These are phyloP conservation scores for Larimichthys crocea DNA, from an alignment of 2,113 vertebrate genomes.

Conservation along the genomic window DNA sequence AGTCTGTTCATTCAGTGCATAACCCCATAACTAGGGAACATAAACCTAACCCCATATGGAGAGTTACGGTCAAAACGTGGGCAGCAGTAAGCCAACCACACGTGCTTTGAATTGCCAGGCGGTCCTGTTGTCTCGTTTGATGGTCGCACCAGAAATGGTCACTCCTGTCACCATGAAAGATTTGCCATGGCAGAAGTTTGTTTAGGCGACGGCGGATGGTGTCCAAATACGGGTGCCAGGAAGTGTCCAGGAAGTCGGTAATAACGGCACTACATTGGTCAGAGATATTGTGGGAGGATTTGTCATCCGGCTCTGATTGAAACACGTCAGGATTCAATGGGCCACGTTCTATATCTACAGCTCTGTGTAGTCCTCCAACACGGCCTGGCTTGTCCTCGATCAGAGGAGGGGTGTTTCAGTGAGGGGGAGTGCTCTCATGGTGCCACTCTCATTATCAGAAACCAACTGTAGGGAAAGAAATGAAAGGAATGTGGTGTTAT, in stretches of 20 bases:
- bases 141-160: constrained; percentile 59
- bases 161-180: constrained; percentile 78
- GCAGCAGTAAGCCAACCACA: constrained; percentile 84
- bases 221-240: constrained; percentile 76
- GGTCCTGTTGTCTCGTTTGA: constrained; percentile 67
- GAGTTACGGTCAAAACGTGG: constrained; percentile 79
- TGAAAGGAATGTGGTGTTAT: neutral
- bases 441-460: constrained; percentile 66
- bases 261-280: constrained; percentile 86
- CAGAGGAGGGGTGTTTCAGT: constrained; percentile 60
- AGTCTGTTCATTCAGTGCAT: constrained; percentile 71
- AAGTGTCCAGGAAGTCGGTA: constrained; percentile 68
- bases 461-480: constrained; percentile 60
- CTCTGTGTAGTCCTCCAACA: constrained; percentile 79
- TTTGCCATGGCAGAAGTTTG: constrained; percentile 79
- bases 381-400: constrained; percentile 79
- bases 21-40: constrained; percentile 81
- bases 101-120: constrained; percentile 72
- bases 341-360: constrained; percentile 76
- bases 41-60: constrained; percentile 81
- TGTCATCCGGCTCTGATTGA: constrained; percentile 79
- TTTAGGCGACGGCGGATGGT: constrained; percentile 76
- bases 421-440: constrained; percentile 77
- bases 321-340: constrained; percentile 85
- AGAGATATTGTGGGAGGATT: constrained; percentile 84